Evolutionary conservation across 1,140 invertebrate species (phyloP).

Genomic region (Calephelis nemesis): DNA sequence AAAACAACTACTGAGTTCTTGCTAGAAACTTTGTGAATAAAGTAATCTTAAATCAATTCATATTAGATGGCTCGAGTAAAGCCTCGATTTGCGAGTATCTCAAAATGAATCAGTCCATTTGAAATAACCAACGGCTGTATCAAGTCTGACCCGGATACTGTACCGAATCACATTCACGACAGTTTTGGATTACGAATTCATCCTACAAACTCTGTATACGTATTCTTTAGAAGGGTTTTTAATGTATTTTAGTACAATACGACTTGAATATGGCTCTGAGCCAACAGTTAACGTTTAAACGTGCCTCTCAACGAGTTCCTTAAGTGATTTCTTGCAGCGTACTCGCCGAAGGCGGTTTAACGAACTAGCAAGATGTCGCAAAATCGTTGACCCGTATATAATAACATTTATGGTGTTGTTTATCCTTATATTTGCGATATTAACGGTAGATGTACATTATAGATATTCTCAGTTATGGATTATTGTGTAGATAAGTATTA

Average conservation of each 20-base stretch:
- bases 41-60: too few species aligned
- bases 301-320: slow-evolving; percentile 55
- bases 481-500: too few species aligned
- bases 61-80: too few species aligned
- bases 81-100: background rate
- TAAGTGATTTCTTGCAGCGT: slow-evolving; percentile 65
- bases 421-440: slow-evolving; percentile 36
- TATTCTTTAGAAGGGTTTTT: slow-evolving; percentile 57
- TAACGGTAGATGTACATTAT: slow-evolving; percentile 27
- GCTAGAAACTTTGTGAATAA: too few species aligned
- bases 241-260: slow-evolving; percentile 68
- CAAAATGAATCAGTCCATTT: slow-evolving; percentile 7
- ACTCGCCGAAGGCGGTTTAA: slow-evolving; percentile 56
- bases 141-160: slow-evolving; percentile 52
- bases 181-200: slow-evolving; percentile 30
- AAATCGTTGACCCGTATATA: slow-evolving; percentile 65
- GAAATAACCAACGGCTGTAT: slow-evolving; percentile 20
- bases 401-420: slow-evolving; percentile 61
- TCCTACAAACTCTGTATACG: slow-evolving; percentile 33
- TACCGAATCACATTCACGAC: slow-evolving; percentile 34
- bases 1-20: too few species aligned
- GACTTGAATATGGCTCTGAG: slow-evolving; percentile 48
- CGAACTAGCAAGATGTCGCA: slow-evolving; percentile 68
- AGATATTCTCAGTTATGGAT: too few species aligned
- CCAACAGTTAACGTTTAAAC: slow-evolving; percentile 66